Conservation (phyloP, 2,888 invertebrate species). For the Mythimna lalbum region DNA sequence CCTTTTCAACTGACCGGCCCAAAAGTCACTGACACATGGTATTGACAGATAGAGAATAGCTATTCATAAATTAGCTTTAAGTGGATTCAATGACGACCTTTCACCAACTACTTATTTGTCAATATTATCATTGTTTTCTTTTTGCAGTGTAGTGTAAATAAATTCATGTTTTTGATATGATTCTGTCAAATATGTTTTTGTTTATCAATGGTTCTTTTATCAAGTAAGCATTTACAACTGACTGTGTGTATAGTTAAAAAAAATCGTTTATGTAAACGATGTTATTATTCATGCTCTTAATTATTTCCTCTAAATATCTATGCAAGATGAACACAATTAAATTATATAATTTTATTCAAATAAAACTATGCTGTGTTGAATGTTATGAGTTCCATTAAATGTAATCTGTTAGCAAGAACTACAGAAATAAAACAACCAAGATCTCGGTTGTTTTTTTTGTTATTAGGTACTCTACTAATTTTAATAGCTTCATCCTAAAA, state of each 20-base stretch:
- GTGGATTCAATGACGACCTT: background rate
- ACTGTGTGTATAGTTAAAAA: background rate
- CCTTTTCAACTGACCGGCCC: slow-evolving; percentile 53
- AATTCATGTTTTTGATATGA: background rate
- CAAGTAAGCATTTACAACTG: background rate
- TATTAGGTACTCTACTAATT: background rate
- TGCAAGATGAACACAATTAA: too few relatives aligned
- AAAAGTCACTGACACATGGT: slow-evolving; percentile 42
- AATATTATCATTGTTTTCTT: background rate
- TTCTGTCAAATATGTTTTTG: background rate
- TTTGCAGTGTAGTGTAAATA: background rate
- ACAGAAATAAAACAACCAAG: too few relatives aligned
- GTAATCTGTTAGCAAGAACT: too few relatives aligned
- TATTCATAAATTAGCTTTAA: slow-evolving; percentile 37
- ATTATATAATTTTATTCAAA: too few relatives aligned
- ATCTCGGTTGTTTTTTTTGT: too few relatives aligned
- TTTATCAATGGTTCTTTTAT: background rate
- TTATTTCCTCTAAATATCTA: background rate
- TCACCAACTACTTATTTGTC: background rate
- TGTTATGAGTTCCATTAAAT: background rate
- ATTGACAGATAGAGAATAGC: slow-evolving; percentile 55
- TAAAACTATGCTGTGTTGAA: too few relatives aligned
- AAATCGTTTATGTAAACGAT: background rate
- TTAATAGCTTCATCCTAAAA: background rate
- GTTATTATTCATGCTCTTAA: background rate